phyloP scores from a whole-genome alignment of 2,797 vertebrate species.

The Prunella strophiata region DNA sequence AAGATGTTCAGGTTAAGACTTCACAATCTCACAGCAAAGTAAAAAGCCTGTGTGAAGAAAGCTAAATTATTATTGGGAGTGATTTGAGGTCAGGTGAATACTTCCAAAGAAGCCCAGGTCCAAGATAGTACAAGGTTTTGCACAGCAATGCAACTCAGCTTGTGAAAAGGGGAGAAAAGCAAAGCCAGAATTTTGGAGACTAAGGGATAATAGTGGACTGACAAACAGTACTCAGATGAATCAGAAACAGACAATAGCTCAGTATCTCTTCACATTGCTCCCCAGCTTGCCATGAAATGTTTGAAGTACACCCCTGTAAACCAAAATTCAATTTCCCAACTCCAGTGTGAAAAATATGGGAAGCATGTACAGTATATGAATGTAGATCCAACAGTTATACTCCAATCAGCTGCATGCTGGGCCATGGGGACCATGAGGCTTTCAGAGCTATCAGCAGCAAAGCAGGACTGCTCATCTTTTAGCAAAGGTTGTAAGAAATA shows the following conservation, averaged over 20 bases:
- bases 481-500: neutral
- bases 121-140: neutral
- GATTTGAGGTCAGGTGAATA: neutral
- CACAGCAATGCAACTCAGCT: neutral
- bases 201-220: neutral
- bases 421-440: neutral
- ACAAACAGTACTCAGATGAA: neutral
- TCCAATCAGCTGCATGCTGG: neutral
- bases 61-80: neutral
- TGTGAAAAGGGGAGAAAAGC: neutral
- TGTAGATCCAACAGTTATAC: neutral
- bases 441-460: neutral
- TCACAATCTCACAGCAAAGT: neutral
- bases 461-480: neutral
- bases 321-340: neutral
- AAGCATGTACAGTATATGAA: neutral
- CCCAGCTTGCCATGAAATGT: neutral
- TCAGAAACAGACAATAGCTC: neutral
- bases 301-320: neutral
- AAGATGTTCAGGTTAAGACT: neutral
- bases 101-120: neutral
- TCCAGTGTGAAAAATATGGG: neutral
- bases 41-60: neutral
- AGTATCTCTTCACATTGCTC: neutral
- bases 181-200: neutral